Base-by-base conservation (phyloP, 1,140 invertebrate species). In the Tetragnatha versicolor region DNA sequence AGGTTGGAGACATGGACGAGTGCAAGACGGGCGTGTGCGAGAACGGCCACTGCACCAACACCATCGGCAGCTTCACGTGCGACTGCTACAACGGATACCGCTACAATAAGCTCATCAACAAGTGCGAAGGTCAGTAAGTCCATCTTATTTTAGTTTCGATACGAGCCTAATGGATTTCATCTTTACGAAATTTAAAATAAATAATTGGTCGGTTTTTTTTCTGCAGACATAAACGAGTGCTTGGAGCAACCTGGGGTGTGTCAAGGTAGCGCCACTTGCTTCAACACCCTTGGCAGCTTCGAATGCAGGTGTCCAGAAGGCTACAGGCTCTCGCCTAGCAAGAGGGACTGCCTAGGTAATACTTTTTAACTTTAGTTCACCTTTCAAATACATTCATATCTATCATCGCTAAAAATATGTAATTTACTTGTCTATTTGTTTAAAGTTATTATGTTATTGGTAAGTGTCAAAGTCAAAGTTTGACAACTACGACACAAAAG, bases 241-340 rank as follows among this genome's bases (percentile, higher is more conserved):
- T 81, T 88, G 12, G 86, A 86, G 27, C 82, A 82, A 0, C 88
- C 85, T 29, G 91, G 91, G 83, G 89, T 89, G 35, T 97, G 96
- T 83, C 96, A 96, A 69, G 88, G 90, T 7, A 91, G 92, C 83
- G 90, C 94, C 1, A 84, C 91, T n/a, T 98, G 97, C 85, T 86
- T 90, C 2, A 98, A 98, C 84, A 91, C 91, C 0, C 89, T 90
- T 9, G 96, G 96, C 25, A 91, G 92, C 61, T 97, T 91, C 85
- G 89, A 90, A 79, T 98, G 97, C 85, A 91, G 93, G 76, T 98
- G 97, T 86, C 90, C 92, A 80, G 89, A 89, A 22, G 96, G 95
- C 7, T 97, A 91, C 84, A 89, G 84, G 27, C 86, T 95, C 3
- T 89, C 89, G 0, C 82, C 86, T 5, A 93, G 94, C 83, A 87